A percentile compares a stretch with the other conserved stretches of the same genome.
Conservation (phyloP, 2,797 vertebrate genomes). For the Fratercula arctica region DNA sequence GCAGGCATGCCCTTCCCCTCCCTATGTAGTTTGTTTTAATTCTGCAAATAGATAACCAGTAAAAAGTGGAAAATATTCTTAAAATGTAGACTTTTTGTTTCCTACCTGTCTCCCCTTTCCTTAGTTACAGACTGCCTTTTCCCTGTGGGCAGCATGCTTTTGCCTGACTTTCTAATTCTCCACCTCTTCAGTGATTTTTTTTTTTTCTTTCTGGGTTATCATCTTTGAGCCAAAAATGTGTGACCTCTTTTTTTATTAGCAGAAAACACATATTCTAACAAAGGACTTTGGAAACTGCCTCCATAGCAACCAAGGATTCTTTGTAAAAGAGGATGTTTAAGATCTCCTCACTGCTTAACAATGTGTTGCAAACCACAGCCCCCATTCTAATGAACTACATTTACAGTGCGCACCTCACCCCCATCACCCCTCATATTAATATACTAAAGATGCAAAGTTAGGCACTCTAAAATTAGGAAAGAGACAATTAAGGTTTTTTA, state of each 20-base stretch:
- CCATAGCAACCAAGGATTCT: constrained; percentile 61
- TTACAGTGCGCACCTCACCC: background rate
- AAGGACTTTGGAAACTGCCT: constrained; percentile 51
- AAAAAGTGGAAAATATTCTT: background rate
- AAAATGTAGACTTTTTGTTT: background rate
- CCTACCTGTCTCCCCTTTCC: background rate
- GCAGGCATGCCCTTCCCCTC: background rate
- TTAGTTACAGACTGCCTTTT: background rate
- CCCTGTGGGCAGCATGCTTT: background rate
- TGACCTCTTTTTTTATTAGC: background rate
- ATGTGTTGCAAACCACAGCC: background rate
- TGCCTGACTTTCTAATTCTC: background rate
- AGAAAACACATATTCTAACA: constrained; percentile 48
- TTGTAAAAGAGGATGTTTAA: constrained; percentile 37
- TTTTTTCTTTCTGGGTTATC: background rate
- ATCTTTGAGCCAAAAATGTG: constrained; percentile 16
- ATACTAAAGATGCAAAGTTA: background rate
- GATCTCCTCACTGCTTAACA: constrained; percentile 8
- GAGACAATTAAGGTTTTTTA: background rate
- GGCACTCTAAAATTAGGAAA: background rate
- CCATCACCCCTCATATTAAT: background rate
- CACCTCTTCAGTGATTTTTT: background rate
- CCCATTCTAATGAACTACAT: background rate
- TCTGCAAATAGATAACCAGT: background rate
- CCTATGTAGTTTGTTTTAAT: background rate